Base-by-base conservation (phyloP, 2,113 vertebrate species). In the Prunella fulvescens region DNA sequence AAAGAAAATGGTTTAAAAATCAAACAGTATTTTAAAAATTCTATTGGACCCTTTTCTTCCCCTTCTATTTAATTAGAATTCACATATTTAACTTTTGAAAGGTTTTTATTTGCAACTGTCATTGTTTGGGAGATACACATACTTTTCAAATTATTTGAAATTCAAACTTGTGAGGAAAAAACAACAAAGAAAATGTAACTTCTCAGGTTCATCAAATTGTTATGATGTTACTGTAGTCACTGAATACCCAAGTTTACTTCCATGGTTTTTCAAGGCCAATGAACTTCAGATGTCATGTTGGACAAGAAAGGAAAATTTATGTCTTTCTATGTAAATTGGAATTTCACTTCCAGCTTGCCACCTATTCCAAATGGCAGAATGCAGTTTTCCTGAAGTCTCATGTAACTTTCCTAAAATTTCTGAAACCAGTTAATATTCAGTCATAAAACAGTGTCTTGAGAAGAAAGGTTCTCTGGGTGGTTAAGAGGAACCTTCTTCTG, bases 1-100 rank as follows among this genome's bases (percentile, higher is more conserved):
- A 50, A 69, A 29, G 0, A 62, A 44, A 78, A 61, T 9, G 2
- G 3, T 2, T 61, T 53, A 54, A 72, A 88, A 85, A 44, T 16
- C 10, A 78, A 78, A 3, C 3, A 33, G 2, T 45, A n/a, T 61
- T 74, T 39, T 0, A 2, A 31, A 79, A 70, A 42, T 5, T 4
- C 3, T 33, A 1, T 53, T 51, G 15, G 0, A 5, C 7, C 1
- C 0, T 5, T 33, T 56, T 42, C 25, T 3, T 2, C 3, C 3
- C 2, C 7, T 45, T 53, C 11, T 28, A 3, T 44, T 81, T 29
- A 53, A 16, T 18, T 50, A 13, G 0, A 29, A 44, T 78, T 73
- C 25, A 54, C 1, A 1, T 14, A 0, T 54, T 64, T 37, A 2
- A 25, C 2, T 42, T 72, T 12, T 84, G 12, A 40, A 84, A 37